Conservation (phyloP, 2,797 vertebrate genomes). For the Mus caroli region DNA sequence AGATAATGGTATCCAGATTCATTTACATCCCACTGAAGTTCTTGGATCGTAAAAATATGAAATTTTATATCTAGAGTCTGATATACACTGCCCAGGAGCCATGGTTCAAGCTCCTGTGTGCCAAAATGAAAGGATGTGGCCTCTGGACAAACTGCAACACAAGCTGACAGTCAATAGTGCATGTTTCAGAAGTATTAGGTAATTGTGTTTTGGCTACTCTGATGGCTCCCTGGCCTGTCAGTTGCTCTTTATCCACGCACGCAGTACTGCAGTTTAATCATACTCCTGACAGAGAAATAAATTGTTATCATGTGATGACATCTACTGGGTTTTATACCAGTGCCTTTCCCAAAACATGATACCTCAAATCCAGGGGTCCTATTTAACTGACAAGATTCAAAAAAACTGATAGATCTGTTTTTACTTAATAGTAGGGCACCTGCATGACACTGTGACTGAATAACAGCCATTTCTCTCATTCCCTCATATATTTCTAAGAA, state of each 20-base stretch:
- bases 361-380: neutral
- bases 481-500: conserved; percentile 25
- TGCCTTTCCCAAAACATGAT: neutral
- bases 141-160: neutral
- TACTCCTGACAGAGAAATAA: neutral
- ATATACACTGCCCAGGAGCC: neutral
- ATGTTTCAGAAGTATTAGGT: neutral
- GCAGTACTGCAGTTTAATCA: neutral
- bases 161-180: neutral
- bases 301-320: neutral
- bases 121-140: neutral
- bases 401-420: neutral
- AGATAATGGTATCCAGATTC: neutral
- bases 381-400: conserved; percentile 2
- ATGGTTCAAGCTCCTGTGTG: neutral
- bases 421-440: neutral
- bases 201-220: neutral
- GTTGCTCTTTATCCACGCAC: neutral
- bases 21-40: neutral
- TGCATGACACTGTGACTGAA: neutral
- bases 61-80: neutral
- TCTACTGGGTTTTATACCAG: neutral
- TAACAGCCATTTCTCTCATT: conserved; percentile 43
- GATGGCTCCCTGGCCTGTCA: neutral
- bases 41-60: neutral